Evolutionary conservation across 2,113 vertebrate genomes (phyloP).

Genomic region (Arothron firmamentum): DNA sequence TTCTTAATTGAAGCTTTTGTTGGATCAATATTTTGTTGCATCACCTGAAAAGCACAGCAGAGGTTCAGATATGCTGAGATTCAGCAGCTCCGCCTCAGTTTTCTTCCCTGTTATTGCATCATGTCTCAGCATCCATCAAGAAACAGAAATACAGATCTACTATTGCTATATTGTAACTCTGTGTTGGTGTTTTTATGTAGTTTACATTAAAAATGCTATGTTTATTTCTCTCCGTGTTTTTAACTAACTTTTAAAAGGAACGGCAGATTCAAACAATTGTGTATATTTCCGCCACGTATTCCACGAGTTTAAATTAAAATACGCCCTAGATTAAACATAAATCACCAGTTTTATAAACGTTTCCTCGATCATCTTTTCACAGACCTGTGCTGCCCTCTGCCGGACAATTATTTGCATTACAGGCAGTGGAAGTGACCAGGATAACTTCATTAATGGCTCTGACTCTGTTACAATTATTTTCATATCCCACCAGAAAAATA

Average conservation of each 20-base stretch:
- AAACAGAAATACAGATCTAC: constrained; percentile 3
- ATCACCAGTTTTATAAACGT: no score
- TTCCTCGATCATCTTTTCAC: background rate
- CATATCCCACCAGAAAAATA: background rate
- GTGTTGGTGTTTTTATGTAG: no score
- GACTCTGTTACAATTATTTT: no score
- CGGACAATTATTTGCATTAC: constrained; percentile 8
- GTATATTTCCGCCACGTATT: no score
- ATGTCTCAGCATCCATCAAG: constrained; percentile 8
- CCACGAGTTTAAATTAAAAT: no score
- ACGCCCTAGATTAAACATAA: no score
- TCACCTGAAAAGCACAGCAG: constrained; percentile 1
- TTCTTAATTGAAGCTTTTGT: background rate
- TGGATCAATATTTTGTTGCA: background rate
- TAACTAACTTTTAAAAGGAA: no score
- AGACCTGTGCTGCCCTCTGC: constrained; percentile 22
- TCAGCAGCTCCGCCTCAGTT: constrained; percentile 5
- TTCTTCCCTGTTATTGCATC: constrained; percentile 37
- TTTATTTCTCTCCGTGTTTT: no score
- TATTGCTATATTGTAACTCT: no score
- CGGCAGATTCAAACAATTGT: no score
- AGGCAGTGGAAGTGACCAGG: background rate
- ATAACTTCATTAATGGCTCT: no score
- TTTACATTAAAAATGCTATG: no score
- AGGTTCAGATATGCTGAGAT: constrained; percentile 1